Evolutionary conservation across 2,113 vertebrate species (phyloP).

Genomic region (Maccullochella peelii): DNA sequence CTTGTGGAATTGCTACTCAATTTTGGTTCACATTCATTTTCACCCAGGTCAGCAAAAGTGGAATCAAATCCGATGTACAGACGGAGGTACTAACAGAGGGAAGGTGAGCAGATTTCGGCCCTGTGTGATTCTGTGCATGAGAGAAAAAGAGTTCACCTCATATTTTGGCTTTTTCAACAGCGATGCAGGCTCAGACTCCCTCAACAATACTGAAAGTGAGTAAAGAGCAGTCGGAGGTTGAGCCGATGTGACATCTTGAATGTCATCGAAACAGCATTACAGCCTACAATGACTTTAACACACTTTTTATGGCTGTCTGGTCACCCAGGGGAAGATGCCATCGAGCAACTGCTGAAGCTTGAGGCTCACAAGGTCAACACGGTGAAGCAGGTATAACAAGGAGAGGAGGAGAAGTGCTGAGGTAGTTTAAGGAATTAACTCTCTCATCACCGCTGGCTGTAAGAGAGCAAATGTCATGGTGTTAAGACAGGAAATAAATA

Average conservation of each 20-base stretch:
- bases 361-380: constrained; percentile 88
- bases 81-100: constrained; percentile 86
- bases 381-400: constrained; percentile 88
- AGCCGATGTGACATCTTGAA: constrained; percentile 59
- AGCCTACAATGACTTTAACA: constrained; percentile 32
- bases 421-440: constrained; percentile 23
- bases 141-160: constrained; percentile 16
- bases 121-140: background rate
- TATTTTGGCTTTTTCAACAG: constrained; percentile 41
- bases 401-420: constrained; percentile 20
- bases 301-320: constrained; percentile 40
- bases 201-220: constrained; percentile 64
- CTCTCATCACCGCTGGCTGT: background rate
- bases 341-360: constrained; percentile 90
- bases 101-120: constrained; percentile 79
- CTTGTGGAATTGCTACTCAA: background rate
- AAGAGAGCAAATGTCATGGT: background rate
- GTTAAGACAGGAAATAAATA: constrained; percentile 1
- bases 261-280: constrained; percentile 41
- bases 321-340: constrained; percentile 82
- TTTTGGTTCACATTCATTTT: constrained; percentile 2
- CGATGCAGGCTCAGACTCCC: constrained; percentile 32
- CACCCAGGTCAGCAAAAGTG: constrained; percentile 84
- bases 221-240: constrained; percentile 51
- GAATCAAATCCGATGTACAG: constrained; percentile 85